A percentile compares a stretch with the other conserved stretches of the same genome.
Conservation (phyloP, 2,113 vertebrate species). For the Phodopus roborovskii region DNA sequence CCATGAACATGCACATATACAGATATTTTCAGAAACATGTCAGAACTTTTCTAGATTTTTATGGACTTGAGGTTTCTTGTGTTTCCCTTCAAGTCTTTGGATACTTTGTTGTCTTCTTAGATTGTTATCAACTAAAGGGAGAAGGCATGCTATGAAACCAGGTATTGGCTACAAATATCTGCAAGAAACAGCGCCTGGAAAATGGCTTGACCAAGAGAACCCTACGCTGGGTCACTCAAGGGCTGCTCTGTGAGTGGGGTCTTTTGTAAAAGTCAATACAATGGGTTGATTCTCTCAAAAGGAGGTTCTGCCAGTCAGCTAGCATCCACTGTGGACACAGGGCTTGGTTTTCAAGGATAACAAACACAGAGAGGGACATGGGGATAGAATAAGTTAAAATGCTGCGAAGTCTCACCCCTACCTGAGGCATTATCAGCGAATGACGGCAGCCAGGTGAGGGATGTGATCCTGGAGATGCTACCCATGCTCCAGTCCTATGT, state of each 20-base stretch:
- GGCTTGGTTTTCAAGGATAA: neutral
- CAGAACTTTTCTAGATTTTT: neutral
- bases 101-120: neutral
- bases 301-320: too few species aligned
- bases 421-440: neutral
- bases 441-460: neutral
- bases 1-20: too few species aligned
- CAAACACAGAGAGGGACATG: rapidly evolving
- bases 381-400: neutral
- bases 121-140: neutral
- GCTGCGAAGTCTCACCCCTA: neutral
- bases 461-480: neutral
- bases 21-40: neutral
- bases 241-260: neutral
- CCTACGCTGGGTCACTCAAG: neutral
- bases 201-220: neutral
- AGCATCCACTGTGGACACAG: neutral
- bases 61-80: too few species aligned
- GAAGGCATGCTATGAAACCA: neutral
- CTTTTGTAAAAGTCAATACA: neutral
- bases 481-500: neutral
- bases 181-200: neutral
- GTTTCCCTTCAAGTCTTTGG: neutral
- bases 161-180: neutral
- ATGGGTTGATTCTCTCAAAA: rapidly evolving